Percentiles rank a stretch among this genome's conserved stretches.
These are phyloP conservation scores for Drosophila prostipennis DNA, from an alignment of 2,888 invertebrate genomes.

Conservation along the genomic window DNA sequence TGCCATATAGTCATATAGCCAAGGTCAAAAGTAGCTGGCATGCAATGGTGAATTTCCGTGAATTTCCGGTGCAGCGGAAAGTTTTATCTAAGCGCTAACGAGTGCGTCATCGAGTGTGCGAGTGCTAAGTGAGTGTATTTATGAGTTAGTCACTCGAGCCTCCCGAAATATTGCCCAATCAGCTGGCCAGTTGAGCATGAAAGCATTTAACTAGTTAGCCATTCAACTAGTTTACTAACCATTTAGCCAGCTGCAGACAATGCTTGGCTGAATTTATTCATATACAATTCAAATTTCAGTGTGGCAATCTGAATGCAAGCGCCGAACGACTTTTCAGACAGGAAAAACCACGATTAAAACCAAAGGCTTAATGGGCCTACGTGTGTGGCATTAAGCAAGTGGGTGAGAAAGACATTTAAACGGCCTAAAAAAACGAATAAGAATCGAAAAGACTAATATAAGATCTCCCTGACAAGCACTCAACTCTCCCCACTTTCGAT, in stretches of 20 bases:
- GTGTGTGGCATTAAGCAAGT: conserved; percentile 56
- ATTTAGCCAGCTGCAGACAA: conserved; percentile 35
- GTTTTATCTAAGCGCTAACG: conserved; percentile 13
- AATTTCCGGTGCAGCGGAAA: conserved; percentile 54
- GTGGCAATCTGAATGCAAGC: conserved; percentile 58
- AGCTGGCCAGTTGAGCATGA: conserved; percentile 36
- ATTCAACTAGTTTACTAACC: conserved; percentile 13
- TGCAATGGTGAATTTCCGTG: conserved; percentile 47
- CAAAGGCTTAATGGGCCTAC: conserved; percentile 37
- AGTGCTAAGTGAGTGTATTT: conserved; percentile 21
- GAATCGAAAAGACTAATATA: conserved; percentile 40
- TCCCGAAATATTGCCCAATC: conserved; percentile 24
- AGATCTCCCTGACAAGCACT: conserved; percentile 3
- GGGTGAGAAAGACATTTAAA: conserved; percentile 46
- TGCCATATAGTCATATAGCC: conserved; percentile 33
- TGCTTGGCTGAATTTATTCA: conserved; percentile 41
- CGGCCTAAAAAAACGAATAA: conserved; percentile 28
- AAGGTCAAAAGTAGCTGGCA: conserved; percentile 42
- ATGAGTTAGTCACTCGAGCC: not conserved
- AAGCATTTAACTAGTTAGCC: conserved; percentile 24
- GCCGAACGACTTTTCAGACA: conserved; percentile 45
- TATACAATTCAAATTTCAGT: conserved; percentile 48
- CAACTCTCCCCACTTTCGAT: conserved; percentile 55
- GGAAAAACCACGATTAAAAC: conserved; percentile 57
- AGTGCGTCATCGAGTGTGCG: conserved; percentile 39